Percentiles rank a stretch among this genome's conserved stretches.
Conservation (phyloP, 2,113 vertebrate species). For the Campylomormyrus tamandua region DNA sequence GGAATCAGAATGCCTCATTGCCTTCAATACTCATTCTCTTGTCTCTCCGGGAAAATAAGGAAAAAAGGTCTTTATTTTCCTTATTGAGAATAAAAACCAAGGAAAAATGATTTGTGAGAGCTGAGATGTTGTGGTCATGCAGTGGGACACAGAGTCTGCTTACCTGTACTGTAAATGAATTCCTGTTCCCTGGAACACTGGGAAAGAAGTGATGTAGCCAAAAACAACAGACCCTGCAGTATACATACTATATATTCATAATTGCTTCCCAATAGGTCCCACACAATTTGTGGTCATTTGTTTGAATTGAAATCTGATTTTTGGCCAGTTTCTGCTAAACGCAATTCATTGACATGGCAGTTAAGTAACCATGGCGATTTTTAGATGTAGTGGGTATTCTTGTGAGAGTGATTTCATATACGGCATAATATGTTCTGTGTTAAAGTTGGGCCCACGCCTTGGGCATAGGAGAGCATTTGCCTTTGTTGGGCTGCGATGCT, state of each 20-base stretch:
- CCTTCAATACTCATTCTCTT: constrained; percentile 38
- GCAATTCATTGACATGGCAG: not conserved
- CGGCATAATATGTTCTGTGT: not conserved
- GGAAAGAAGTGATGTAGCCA: not conserved
- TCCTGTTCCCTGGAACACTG: not conserved
- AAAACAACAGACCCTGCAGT: not conserved
- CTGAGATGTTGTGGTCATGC: not conserved
- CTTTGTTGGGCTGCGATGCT: not conserved
- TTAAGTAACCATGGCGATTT: not conserved
- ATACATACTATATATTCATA: not conserved
- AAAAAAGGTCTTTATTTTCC: not conserved
- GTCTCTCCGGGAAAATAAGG: constrained; percentile 17
- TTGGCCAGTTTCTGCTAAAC: not conserved
- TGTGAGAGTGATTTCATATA: not conserved
- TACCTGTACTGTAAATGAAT: not conserved
- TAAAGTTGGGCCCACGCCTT: not conserved
- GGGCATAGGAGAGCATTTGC: not conserved
- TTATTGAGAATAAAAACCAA: not conserved
- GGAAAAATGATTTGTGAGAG: not conserved
- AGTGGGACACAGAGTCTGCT: not conserved
- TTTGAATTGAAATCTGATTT: not conserved
- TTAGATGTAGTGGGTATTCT: not conserved
- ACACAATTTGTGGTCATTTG: not conserved
- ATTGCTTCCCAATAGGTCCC: not conserved
- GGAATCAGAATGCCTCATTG: constrained; percentile 34